phyloP scores from a whole-genome alignment of 2,797 vertebrate species.

The Urocyon cinereoargenteus region DNA sequence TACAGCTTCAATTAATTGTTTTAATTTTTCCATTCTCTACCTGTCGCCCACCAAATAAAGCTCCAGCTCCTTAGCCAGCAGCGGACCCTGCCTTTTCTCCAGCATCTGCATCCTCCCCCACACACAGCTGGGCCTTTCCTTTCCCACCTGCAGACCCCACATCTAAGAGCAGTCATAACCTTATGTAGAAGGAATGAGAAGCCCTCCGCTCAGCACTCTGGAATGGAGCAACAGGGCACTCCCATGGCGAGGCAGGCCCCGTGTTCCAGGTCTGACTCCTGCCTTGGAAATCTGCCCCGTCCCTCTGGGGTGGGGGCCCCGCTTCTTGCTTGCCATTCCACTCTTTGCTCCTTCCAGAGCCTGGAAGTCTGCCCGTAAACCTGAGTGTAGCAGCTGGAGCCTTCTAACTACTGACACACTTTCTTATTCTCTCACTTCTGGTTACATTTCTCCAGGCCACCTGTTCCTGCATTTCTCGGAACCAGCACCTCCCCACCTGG shows the following conservation, averaged over 20 bases:
- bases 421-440: slow-evolving; percentile 42
- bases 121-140: background rate
- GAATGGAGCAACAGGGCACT: background rate
- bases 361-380: slow-evolving; percentile 62
- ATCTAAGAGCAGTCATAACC: background rate
- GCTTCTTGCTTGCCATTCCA: slow-evolving; percentile 59
- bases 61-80: background rate
- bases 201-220: slow-evolving; percentile 8
- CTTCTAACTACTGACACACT: slow-evolving; percentile 51
- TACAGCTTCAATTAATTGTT: background rate
- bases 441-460: slow-evolving; percentile 54
- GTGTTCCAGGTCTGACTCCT: slow-evolving; percentile 54
- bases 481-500: background rate
- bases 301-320: slow-evolving; percentile 23
- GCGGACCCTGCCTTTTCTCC: background rate
- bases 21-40: background rate
- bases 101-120: background rate
- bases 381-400: slow-evolving; percentile 20
- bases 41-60: background rate
- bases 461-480: slow-evolving; percentile 4
- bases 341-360: slow-evolving; percentile 46
- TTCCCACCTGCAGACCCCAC: background rate
- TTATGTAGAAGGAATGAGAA: slow-evolving; percentile 45
- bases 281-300: slow-evolving; percentile 66
- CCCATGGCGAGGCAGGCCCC: background rate